Base-by-base conservation (phyloP, 92 coral and sea anemone genomes). In the Isaurus tuberculatus region DNA sequence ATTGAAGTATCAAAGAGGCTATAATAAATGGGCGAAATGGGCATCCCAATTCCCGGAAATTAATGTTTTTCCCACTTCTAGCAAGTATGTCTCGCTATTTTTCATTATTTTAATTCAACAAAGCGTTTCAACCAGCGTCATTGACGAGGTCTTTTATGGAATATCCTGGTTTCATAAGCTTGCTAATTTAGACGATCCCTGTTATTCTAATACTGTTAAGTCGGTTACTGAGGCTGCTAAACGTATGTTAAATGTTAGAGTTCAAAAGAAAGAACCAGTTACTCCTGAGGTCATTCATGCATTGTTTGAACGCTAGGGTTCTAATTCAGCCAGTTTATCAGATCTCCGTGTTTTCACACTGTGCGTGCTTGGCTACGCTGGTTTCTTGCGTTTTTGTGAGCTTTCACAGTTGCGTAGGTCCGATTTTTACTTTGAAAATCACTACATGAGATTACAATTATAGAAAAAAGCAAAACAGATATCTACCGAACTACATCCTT, bases 21-120 rank as follows among this genome's bases (percentile, higher is more conserved):
- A 49, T 49, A 49, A 49, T 11, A 49, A 49, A n/a, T 49, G 58
- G 58, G n/a, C 58, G n/a, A 51, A 51, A 51, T 51, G n/a, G 58
- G 58, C 58, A 0, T 51, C n/a, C 58, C 22, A 51, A 0, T 51
- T 51, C 2, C 58, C 58, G n/a, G 20, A 14, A 51, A 51, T 51
- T 51, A 51, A 51, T 51, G 58, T 51, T 51, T 51, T 51, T 11
- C 58, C 58, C 6, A 20, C 58, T 51, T 51, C 58, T 51, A 51
- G 58, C 58, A 51, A 16, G 1, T 2, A 11, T 2, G 16, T 8
- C 2, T 11, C 58, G 1, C 58, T 51, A 51, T 51, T 48, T 48
- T 48, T 49, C 20, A 49, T 13, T 49, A 49, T 17, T 49, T 49
- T 49, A 49, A 49, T 6, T 51, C 22, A 51, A 51, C 58, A 49